Conservation (phyloP, 2,113 vertebrate species). For the Circaetus cinerascens region DNA sequence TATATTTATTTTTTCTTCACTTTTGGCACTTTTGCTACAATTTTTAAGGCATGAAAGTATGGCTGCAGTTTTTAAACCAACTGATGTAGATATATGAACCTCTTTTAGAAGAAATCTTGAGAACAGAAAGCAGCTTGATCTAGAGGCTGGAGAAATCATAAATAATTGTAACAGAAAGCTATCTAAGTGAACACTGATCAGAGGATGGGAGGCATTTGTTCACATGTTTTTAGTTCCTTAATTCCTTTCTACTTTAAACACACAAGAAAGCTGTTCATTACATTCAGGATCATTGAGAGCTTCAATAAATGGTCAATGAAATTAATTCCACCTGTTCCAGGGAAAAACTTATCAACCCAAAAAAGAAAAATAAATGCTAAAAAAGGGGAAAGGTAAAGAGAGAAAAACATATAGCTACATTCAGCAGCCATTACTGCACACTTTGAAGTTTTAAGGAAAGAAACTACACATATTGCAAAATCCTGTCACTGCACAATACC, state of each 20-base stretch:
- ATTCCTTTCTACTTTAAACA: not conserved
- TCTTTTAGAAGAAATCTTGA: not conserved
- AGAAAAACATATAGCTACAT: not conserved
- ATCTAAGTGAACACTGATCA: not conserved
- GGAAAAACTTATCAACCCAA: not conserved
- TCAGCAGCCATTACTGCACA: not conserved
- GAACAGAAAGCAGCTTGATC: not conserved
- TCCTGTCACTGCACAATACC: not conserved
- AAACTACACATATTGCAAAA: not conserved
- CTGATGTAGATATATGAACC: not conserved
- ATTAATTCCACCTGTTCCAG: not conserved
- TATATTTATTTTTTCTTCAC: not conserved
- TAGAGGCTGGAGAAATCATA: not conserved
- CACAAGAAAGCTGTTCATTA: not conserved
- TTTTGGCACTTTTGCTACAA: not conserved
- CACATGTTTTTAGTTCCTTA: not conserved
- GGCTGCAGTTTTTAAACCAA: not conserved
- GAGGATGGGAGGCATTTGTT: not conserved
- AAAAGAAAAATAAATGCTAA: not conserved
- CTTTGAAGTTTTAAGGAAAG: not conserved
- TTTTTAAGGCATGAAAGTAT: not conserved
- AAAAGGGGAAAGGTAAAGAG: not conserved
- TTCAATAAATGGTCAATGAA: not conserved
- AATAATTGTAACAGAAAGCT: not conserved
- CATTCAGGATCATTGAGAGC: not conserved